A percentile compares a stretch with the other conserved stretches of the same genome.
phyloP scores from a whole-genome alignment of 2,113 vertebrate genomes.

The Otolemur garnettii region DNA sequence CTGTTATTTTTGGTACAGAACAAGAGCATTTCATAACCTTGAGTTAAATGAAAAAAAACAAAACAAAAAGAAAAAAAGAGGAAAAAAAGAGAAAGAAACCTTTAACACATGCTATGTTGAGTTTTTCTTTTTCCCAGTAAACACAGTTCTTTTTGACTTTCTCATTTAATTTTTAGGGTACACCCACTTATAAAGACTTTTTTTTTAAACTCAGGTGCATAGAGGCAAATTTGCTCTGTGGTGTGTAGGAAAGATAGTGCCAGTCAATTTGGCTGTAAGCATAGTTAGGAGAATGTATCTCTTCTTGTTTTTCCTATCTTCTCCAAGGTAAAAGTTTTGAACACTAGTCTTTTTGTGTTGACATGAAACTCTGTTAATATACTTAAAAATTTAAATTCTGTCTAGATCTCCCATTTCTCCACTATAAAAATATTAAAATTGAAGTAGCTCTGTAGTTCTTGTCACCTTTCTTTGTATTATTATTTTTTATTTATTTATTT shows the following conservation, averaged over 20 bases:
- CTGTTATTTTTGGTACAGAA: slow-evolving; percentile 42
- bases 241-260: neutral
- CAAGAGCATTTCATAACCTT: slow-evolving; percentile 32
- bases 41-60: neutral
- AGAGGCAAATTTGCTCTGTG: neutral
- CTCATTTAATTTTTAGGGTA: slow-evolving; percentile 14
- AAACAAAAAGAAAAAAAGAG: neutral
- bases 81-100: neutral
- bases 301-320: neutral
- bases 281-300: neutral
- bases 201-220: neutral
- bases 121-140: neutral
- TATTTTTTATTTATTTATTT: no score
- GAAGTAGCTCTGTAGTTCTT: neutral
- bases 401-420: neutral
- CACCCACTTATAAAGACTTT: neutral
- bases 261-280: neutral
- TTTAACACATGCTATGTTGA: neutral
- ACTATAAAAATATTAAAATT: neutral
- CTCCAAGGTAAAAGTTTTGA: neutral
- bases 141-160: slow-evolving; percentile 29
- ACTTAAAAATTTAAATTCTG: neutral
- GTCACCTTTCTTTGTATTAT: no score
- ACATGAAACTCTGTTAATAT: neutral
- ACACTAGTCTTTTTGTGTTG: neutral